Percentiles rank a stretch among this genome's conserved stretches.
phyloP scores from a whole-genome alignment of 1,140 invertebrate species.

The Muscidifurax raptorellus region DNA sequence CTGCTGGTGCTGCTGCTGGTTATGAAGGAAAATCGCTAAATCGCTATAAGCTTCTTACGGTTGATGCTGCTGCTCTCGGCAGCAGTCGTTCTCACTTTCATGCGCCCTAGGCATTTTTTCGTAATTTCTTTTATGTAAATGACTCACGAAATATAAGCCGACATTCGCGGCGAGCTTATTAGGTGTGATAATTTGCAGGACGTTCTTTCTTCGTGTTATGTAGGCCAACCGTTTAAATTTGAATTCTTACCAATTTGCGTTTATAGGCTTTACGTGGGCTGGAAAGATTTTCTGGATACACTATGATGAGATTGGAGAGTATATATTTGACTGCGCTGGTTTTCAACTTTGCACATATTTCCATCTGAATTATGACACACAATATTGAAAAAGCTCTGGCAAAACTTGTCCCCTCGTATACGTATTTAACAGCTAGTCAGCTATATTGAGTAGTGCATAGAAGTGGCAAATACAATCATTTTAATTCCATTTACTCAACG shows the following conservation, averaged over 20 bases:
- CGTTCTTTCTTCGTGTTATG: neutral
- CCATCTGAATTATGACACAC: too few species aligned
- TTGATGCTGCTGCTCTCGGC: conserved; percentile 41
- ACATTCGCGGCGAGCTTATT: neutral
- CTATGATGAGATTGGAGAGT: neutral
- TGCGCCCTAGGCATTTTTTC: conserved; percentile 39
- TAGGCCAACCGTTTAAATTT: neutral
- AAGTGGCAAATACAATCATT: neutral
- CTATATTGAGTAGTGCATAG: neutral
- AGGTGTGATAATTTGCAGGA: neutral
- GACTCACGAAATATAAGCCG: neutral
- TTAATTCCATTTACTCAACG: neutral
- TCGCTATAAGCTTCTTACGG: conserved; percentile 67
- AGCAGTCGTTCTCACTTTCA: conserved; percentile 49
- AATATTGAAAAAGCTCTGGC: too few species aligned
- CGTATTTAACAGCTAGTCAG: too few species aligned
- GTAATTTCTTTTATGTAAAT: conserved; percentile 52
- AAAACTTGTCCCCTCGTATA: too few species aligned
- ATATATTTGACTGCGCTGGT: neutral
- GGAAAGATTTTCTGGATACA: neutral
- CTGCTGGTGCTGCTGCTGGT: neutral
- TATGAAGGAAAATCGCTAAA: conserved; percentile 63
- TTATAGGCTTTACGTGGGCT: neutral
- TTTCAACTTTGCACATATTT: neutral
- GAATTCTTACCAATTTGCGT: neutral